Evolutionary conservation across 1,140 invertebrate species (phyloP).

Genomic region (Sinella curviseta): DNA sequence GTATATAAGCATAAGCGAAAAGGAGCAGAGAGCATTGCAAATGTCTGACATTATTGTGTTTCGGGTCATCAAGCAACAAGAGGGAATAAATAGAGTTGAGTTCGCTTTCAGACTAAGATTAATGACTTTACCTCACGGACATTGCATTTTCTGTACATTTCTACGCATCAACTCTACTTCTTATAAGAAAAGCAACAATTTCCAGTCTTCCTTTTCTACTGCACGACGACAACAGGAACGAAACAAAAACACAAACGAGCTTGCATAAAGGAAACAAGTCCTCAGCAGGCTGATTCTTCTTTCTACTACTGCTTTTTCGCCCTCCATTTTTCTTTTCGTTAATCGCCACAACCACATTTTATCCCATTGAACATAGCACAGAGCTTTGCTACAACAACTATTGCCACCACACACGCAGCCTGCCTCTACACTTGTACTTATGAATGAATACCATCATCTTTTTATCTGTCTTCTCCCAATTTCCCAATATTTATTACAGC

Average conservation of each 20-base stretch:
- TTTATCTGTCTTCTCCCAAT: background rate
- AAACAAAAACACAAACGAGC: too few relatives aligned
- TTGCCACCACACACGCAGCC: too few relatives aligned
- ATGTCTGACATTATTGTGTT: constrained; percentile 51
- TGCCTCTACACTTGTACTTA: background rate
- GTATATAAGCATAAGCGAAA: background rate
- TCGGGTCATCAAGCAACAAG: constrained; percentile 50
- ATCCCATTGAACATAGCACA: too few relatives aligned
- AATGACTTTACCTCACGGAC: constrained; percentile 40
- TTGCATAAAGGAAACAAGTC: too few relatives aligned
- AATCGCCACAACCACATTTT: background rate
- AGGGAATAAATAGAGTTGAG: constrained; percentile 50
- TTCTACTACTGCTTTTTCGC: background rate
- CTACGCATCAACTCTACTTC: background rate
- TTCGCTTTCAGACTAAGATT: constrained; percentile 49
- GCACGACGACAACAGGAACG: background rate
- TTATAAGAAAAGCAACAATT: background rate
- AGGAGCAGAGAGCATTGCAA: constrained; percentile 43
- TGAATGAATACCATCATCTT: background rate
- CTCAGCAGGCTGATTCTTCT: too few relatives aligned
- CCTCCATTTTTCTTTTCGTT: background rate
- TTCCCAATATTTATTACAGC: constrained; percentile 5
- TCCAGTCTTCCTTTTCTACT: background rate
- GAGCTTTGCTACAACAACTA: too few relatives aligned
- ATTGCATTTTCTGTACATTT: background rate